Base-by-base conservation (phyloP, 2,888 invertebrate species). In the Stomorhina lunata region DNA sequence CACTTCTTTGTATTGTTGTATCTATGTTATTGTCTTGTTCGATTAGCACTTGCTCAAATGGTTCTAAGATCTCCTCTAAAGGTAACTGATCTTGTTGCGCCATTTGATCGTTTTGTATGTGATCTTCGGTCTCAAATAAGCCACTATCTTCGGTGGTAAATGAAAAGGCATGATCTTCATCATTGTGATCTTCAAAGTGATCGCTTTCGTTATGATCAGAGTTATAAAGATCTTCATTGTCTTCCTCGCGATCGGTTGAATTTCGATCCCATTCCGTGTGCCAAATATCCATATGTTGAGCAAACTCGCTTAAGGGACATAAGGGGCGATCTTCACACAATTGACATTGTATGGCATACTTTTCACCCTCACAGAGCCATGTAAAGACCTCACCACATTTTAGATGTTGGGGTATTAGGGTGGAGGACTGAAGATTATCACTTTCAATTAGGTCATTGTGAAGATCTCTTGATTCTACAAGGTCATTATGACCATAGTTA, bases 261-360 rank as follows among this genome's bases (percentile, higher is more conserved):
- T 20, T 2, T 10, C 12, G 9, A 22, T 85, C 80, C 89, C 89
- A 88, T 17, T 86, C 86, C 9, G 85, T 85, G 45, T 89, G 89
- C 88, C 89, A 89, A 5, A 88, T 69, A 9, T 88, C 86, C 89
- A 89, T 89, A 27, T 89, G 89, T 68, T 88, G 86, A 0, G 88
- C 85, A 48, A 88, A 89, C 29, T 89, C 89, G 22, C 86, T 71
- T 4, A 89, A 80, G 0, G 88, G 86, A 37, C 89, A 89, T 1
- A 89, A 77, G 0, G 88, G 88, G 0, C 85, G 86, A 79, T 89
- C 88, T 72, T 88, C 89, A 84, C 89, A 89, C 10, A 89, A 84
- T 20, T 85, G 84, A 79, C 89, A 89, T 84, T 88, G 89, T 40
- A 89, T 85, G 25, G 86, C 89, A 76, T 87, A 89, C 6, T 86